Evolutionary conservation across 2,113 vertebrate species (phyloP), one percentile per base, ranked within the genome.

Genomic region (Ochotona curzoniae): DNA sequence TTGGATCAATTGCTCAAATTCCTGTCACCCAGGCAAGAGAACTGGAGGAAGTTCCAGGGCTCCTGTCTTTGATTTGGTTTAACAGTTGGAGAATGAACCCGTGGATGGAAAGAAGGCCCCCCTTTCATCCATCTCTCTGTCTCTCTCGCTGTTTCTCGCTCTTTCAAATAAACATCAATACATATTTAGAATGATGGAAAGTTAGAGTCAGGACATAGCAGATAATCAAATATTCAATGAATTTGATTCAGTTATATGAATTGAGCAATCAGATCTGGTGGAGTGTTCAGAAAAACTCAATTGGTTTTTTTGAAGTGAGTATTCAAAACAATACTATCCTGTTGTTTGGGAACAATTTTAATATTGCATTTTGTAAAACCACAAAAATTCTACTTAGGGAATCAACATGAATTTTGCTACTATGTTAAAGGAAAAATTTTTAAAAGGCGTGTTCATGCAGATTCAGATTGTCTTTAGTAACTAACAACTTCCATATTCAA

Each of bases 341-440:
- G 0, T 26, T 66, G 25, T 91, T 26, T 76, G 28, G 49, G 35
- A 84, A 71, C 17, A 79, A 32, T 61, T 60, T 69, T 63, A 38
- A 2, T 71, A 12, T 44, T 83, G 51, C 32, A 71, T 88, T 94
- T 88, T 94, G 9, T 78, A 32, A 87, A 80, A 60, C 12, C 81
- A 49, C 17, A 51, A 20, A 70, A 57, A 9, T 92, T 93, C 30
- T 71, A 9, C 54, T 78, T 83, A 28, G 38, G 8, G 14, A 63
- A 14, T 26, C 2, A 12, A 8, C 47, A 20, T 70, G 8, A 38
- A 89, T 87, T 74, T 49, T 57, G 38, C 1, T 54, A 32, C n/a
- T 63, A 4, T 80, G 26, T 83, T 92, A 83, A 83, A 14, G 54
- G 28, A 64, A 60, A 67, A 91, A n/a, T n/a, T n/a, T n/a, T 49